Evolutionary conservation across 2,113 vertebrate genomes (phyloP).

Genomic region (Conger conger): DNA sequence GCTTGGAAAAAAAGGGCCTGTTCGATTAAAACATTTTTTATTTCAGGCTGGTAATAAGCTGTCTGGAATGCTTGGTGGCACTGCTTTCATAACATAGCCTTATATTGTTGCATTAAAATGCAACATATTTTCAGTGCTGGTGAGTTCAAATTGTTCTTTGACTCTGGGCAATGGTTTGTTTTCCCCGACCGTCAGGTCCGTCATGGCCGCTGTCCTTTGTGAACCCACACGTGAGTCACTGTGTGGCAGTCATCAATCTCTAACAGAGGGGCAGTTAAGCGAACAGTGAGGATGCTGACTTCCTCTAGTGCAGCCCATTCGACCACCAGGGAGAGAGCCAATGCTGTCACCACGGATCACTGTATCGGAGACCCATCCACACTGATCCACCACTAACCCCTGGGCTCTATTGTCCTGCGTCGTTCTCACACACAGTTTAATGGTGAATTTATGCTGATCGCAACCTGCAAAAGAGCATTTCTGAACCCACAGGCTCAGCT

Average conservation of each 20-base stretch:
- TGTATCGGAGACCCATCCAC: background rate
- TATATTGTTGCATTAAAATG: background rate
- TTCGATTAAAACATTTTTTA: background rate
- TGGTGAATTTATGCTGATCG: background rate
- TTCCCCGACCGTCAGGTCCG: background rate
- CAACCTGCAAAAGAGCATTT: too few relatives aligned
- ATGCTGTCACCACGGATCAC: slow-evolving; percentile 6
- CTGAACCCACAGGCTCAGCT: too few relatives aligned
- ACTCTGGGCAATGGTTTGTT: background rate
- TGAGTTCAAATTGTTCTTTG: background rate
- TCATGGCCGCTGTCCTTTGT: background rate
- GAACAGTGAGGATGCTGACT: background rate
- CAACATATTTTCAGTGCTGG: background rate
- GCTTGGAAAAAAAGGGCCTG: background rate
- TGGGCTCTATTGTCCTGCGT: background rate
- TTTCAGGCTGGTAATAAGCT: background rate
- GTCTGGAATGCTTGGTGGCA: background rate
- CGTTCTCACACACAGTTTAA: background rate
- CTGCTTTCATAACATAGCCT: background rate
- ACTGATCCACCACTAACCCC: background rate
- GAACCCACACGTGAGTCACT: background rate
- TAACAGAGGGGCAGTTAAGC: background rate
- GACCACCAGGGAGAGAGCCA: background rate
- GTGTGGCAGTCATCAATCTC: background rate
- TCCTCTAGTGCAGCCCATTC: background rate